phyloP scores from a whole-genome alignment of 2,888 invertebrate species.

The Chloroclystis v-ata region DNA sequence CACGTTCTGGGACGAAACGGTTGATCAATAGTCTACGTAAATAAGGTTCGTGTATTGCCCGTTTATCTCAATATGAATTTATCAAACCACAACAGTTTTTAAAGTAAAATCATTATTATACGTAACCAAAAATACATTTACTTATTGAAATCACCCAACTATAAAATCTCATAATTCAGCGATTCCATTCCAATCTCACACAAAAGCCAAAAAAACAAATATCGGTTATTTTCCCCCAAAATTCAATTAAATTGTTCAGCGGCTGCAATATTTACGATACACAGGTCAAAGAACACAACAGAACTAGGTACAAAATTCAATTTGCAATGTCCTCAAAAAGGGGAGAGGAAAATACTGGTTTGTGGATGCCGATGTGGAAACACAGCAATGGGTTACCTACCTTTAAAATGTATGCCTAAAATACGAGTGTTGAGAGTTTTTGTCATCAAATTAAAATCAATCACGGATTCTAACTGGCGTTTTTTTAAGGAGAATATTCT shows the following conservation, averaged over 20 bases:
- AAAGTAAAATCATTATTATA: too few relatives aligned
- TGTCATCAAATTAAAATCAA: too few relatives aligned
- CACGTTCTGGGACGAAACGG: too few relatives aligned
- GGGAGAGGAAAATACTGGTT: conserved; percentile 37
- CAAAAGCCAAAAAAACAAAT: background rate
- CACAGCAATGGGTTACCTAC: background rate
- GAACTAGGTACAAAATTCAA: conserved; percentile 40
- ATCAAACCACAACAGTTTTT: too few relatives aligned
- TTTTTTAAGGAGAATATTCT: too few relatives aligned
- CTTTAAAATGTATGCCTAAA: background rate
- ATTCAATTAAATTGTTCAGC: conserved; percentile 17
- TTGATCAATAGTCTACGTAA: too few relatives aligned
- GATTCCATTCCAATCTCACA: background rate
- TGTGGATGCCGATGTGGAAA: conserved; percentile 34
- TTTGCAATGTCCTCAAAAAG: conserved; percentile 46
- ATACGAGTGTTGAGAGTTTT: too few relatives aligned
- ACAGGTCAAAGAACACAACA: conserved; percentile 31
- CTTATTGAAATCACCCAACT: background rate
- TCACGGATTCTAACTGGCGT: too few relatives aligned
- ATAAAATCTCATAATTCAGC: background rate
- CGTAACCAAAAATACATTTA: too few relatives aligned
- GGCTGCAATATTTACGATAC: conserved; percentile 16
- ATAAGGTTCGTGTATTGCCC: too few relatives aligned
- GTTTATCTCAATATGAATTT: too few relatives aligned
- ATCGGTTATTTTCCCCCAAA: conserved; percentile 2